Conservation (phyloP, 2,888 invertebrate species). For the Rhagonycha lutea region DNA sequence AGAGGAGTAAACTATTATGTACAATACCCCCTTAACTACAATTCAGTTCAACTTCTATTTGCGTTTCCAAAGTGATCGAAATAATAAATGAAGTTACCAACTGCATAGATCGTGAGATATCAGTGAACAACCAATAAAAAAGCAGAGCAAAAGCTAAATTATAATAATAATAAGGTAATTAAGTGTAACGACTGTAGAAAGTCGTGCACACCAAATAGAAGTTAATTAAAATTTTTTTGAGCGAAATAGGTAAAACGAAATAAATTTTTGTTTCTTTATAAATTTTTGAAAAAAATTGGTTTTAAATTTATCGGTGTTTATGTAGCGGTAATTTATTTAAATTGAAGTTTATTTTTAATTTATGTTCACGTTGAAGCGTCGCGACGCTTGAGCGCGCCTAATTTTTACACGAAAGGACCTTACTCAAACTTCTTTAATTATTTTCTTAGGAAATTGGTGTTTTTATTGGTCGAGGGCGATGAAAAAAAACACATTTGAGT, state of each 20-base stretch:
- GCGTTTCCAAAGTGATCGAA: too few species aligned
- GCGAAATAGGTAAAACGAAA: background rate
- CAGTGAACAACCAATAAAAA: too few species aligned
- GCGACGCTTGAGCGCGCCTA: slow-evolving; percentile 8
- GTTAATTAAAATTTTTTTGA: background rate
- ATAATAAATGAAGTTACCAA: too few species aligned
- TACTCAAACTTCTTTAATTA: background rate
- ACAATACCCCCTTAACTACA: too few species aligned
- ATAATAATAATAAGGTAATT: background rate
- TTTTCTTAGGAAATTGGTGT: background rate
- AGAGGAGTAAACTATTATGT: too few species aligned
- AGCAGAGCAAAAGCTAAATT: too few species aligned
- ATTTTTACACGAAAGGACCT: slow-evolving; percentile 10
- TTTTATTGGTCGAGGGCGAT: background rate
- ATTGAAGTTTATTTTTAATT: slow-evolving; percentile 28
- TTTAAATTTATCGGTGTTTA: slow-evolving; percentile 8
- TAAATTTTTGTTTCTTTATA: too few species aligned
- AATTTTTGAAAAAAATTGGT: background rate
- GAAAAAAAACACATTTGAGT: slow-evolving; percentile 9
- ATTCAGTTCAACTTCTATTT: too few species aligned
- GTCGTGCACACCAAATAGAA: background rate
- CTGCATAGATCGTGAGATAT: too few species aligned
- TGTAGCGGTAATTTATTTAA: slow-evolving; percentile 21
- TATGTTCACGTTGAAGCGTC: slow-evolving; percentile 3
- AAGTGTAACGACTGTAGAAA: background rate